These are phyloP conservation scores for Emydocephalus ijimae DNA, from an alignment of 2,113 vertebrate genomes.

Conservation along the genomic window DNA sequence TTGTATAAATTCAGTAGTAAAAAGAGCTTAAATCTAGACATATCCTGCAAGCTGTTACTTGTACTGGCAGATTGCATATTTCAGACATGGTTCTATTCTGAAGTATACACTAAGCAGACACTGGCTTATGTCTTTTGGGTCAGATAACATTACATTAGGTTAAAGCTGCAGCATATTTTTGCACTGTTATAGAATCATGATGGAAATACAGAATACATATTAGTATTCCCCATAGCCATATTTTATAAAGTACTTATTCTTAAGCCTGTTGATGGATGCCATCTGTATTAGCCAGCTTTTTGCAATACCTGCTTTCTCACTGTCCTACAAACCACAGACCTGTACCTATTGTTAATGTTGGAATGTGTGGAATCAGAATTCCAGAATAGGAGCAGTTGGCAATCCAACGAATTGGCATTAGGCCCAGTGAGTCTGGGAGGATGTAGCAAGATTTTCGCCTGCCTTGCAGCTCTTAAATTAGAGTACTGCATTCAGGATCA, in stretches of 20 bases:
- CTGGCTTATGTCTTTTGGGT: conserved; percentile 11
- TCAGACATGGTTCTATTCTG: conserved; percentile 42
- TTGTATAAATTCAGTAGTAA: conserved; percentile 49
- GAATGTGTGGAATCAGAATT: background rate
- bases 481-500: background rate
- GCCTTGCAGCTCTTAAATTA: background rate
- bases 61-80: conserved; percentile 43
- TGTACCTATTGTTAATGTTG: background rate
- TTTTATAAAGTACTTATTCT: background rate
- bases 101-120: conserved; percentile 39
- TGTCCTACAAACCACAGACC: background rate
- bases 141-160: background rate
- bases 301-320: background rate
- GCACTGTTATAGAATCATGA: conserved; percentile 35
- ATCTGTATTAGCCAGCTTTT: background rate
- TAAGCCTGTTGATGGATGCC: background rate
- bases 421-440: background rate
- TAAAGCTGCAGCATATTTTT: conserved; percentile 21
- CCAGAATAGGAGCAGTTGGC: background rate
- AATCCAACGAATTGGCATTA: background rate
- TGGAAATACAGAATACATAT: background rate
- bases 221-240: background rate
- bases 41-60: conserved; percentile 34
- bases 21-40: conserved; percentile 54
- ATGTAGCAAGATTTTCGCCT: background rate